A percentile compares a stretch with the other conserved stretches of the same genome.
These are phyloP conservation scores for Ectropis grisescens DNA, from an alignment of 1,140 invertebrate genomes.

Conservation along the genomic window DNA sequence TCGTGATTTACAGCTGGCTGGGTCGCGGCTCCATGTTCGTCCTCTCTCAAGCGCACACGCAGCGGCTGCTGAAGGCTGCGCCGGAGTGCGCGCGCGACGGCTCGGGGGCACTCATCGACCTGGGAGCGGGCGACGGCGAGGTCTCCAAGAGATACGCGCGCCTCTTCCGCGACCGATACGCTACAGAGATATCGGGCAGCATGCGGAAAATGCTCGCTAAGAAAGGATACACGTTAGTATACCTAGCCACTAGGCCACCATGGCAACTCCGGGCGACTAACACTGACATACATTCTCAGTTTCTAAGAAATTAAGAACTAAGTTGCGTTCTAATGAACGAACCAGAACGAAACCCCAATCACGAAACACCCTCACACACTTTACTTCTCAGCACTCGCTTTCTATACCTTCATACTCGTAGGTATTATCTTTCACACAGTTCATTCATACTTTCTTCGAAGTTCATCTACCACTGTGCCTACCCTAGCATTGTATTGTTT, in stretches of 20 bases:
- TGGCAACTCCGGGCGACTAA: too few species aligned
- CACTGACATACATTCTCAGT: too few species aligned
- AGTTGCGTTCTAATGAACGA: too few species aligned
- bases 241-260: background rate
- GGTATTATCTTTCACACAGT: too few species aligned
- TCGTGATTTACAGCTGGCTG: constrained; percentile 82
- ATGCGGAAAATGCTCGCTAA: constrained; percentile 82
- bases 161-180: constrained; percentile 81
- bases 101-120: constrained; percentile 79
- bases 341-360: too few species aligned
- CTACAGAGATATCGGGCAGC: constrained; percentile 87
- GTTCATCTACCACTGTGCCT: too few species aligned
- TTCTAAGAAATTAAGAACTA: too few species aligned
- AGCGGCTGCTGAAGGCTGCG: constrained; percentile 71
- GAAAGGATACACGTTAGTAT: constrained; percentile 82
- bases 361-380: too few species aligned
- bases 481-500: too few species aligned
- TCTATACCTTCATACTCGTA: too few species aligned
- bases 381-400: too few species aligned
- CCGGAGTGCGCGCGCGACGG: constrained; percentile 29
- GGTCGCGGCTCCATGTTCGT: constrained; percentile 95
- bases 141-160: constrained; percentile 80
- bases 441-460: too few species aligned
- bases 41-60: constrained; percentile 83
- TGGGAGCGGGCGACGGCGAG: constrained; percentile 93